A percentile compares a stretch with the other conserved stretches of the same genome.
Conservation (phyloP, 2,113 vertebrate genomes). For the Nothoprocta pentlandii region DNA sequence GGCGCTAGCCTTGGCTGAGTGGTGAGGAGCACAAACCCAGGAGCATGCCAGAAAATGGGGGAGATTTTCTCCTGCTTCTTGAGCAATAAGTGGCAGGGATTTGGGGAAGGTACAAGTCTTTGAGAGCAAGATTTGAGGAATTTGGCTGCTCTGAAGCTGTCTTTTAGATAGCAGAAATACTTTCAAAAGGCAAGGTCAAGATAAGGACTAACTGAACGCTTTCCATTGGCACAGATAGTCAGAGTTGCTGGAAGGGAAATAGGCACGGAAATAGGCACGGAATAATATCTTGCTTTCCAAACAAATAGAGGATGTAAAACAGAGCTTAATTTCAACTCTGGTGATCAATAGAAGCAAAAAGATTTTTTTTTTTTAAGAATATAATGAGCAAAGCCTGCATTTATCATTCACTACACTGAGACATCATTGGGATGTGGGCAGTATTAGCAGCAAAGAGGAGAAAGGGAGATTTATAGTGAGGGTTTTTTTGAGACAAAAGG, state of each 20-base stretch:
- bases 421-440: neutral
- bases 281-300: neutral
- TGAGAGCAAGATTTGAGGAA: slow-evolving; percentile 34
- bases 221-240: neutral
- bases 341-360: neutral
- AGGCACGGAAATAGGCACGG: neutral
- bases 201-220: neutral
- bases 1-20: neutral
- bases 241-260: neutral
- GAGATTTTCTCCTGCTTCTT: neutral
- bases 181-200: slow-evolving; percentile 16
- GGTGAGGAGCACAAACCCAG: neutral
- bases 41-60: neutral
- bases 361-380: neutral
- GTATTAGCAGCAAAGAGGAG: neutral
- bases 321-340: neutral
- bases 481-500: neutral
- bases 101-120: neutral
- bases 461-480: neutral
- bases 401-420: neutral
- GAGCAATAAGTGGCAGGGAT: neutral
- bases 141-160: neutral
- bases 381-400: neutral
- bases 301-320: neutral
- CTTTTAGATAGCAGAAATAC: slow-evolving; percentile 23